Base-by-base conservation (phyloP, 2,113 vertebrate genomes). In the Sinocyclocheilus anophthalmus region DNA sequence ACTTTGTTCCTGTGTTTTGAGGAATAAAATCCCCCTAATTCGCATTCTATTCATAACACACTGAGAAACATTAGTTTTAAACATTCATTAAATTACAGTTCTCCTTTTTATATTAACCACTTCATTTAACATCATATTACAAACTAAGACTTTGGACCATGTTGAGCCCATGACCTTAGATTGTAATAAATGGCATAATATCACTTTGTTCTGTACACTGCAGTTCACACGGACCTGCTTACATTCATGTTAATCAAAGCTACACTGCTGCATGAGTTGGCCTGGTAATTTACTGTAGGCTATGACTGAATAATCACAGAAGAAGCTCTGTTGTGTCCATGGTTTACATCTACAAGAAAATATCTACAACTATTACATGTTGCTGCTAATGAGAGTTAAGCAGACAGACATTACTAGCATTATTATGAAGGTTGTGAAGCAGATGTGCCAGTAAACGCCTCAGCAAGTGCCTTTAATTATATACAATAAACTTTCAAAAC, bases 241-340 rank as follows among this genome's bases (percentile, higher is more conserved):
- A 67, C 63, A 82, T 82, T 82, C 63, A 81, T 26, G 59, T 48
- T 65, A 81, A 80, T 6, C 22, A 42, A 24, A 12, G 22, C 22
- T 65, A 65, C 57, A 67, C 9, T 48, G 59, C 24, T 48, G 57
- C 39, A 45, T 45, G 78, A 81, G n/a, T 65, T 67, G 24, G 7
- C 39, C 4, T 26, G 9, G 33, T 24, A 2, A 61, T 61, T 61
- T 45, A 81, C 78, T 81, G 33, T 61, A 81, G 14, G 59, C 14
- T 65, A 81, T 79, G 33, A 24, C 37, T 24, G 55, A 59, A 48
- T 48, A 70, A 82, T 69, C 18, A 70, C 81, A 70, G 63, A n/a
- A 26, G 59, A 77, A 50, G 24, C 39, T 33, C n/a, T 82, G 22
- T 22, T 33, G 45, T 33, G 70, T 70, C 14, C 13, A 63, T 67